Evolutionary conservation across 2,888 invertebrate species (phyloP).

Genomic region (Conomelus anceps): DNA sequence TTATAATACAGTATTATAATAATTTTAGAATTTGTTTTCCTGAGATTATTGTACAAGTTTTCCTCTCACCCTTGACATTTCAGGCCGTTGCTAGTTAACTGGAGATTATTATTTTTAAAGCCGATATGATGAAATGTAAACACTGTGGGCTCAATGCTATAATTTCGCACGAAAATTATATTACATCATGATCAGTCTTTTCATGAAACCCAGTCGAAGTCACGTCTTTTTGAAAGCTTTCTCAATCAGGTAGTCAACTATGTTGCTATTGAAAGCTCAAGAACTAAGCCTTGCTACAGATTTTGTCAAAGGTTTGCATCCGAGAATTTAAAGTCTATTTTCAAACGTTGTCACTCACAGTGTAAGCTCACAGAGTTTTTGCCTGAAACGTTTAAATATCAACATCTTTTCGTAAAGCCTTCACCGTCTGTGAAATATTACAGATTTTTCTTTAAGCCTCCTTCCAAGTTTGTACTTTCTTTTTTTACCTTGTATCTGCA

Average conservation of each 20-base stretch:
- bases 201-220: not conserved
- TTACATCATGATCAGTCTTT: too few species aligned
- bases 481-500: too few species aligned
- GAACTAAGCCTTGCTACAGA: not conserved
- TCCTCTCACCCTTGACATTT: too few species aligned
- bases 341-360: not conserved
- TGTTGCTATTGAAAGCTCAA: not conserved
- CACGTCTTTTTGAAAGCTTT: not conserved
- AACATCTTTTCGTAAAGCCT: not conserved
- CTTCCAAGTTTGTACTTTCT: too few species aligned
- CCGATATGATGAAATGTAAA: too few species aligned
- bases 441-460: not conserved
- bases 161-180: too few species aligned
- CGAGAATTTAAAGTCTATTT: not conserved
- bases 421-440: not conserved
- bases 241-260: not conserved
- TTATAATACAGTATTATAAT: too few species aligned
- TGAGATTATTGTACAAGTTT: too few species aligned
- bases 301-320: not conserved
- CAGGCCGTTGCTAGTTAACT: too few species aligned
- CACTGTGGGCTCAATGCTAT: too few species aligned
- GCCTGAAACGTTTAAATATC: not conserved
- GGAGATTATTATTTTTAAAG: too few species aligned
- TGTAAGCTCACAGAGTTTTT: not conserved
- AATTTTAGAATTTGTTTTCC: too few species aligned